Evolutionary conservation across 2,113 vertebrate species (phyloP).

Genomic region (Chamaea fasciata): DNA sequence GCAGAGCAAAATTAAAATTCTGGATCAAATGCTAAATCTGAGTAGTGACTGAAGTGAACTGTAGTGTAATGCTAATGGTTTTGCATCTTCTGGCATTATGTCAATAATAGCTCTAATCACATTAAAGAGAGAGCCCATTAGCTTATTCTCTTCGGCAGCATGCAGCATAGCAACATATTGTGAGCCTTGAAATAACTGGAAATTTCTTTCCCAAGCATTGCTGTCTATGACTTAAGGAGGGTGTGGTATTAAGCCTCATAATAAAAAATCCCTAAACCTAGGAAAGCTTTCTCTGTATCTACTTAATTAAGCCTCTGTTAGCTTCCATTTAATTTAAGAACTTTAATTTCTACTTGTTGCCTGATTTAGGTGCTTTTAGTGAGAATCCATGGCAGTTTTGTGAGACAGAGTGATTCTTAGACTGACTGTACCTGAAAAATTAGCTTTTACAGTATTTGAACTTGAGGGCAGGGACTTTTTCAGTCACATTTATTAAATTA

Average conservation of each 20-base stretch:
- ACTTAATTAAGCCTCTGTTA: background rate
- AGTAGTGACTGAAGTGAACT: slow-evolving; percentile 78
- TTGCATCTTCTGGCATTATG: slow-evolving; percentile 97
- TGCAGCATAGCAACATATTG: slow-evolving; percentile 78
- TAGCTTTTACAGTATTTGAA: background rate
- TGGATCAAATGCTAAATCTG: slow-evolving; percentile 81
- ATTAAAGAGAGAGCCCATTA: slow-evolving; percentile 99
- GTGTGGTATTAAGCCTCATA: background rate
- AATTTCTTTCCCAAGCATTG: slow-evolving; percentile 44
- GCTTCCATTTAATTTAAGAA: background rate
- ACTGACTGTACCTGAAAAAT: background rate
- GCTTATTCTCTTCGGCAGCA: slow-evolving; percentile 85
- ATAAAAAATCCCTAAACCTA: background rate
- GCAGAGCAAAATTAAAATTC: slow-evolving; percentile 79
- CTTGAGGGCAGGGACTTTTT: background rate
- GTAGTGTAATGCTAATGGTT: slow-evolving; percentile 91
- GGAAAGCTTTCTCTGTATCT: background rate
- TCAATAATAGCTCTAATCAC: slow-evolving; percentile 99
- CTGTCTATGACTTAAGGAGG: slow-evolving; percentile 14
- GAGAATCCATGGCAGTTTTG: background rate
- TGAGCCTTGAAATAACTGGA: slow-evolving; percentile 71
- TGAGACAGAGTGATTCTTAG: background rate
- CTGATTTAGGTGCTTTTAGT: slow-evolving; percentile 13
- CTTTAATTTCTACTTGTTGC: background rate
- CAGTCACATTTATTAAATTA: background rate